phyloP scores from a whole-genome alignment of 2,113 vertebrate genomes.

The Passer montanus region DNA sequence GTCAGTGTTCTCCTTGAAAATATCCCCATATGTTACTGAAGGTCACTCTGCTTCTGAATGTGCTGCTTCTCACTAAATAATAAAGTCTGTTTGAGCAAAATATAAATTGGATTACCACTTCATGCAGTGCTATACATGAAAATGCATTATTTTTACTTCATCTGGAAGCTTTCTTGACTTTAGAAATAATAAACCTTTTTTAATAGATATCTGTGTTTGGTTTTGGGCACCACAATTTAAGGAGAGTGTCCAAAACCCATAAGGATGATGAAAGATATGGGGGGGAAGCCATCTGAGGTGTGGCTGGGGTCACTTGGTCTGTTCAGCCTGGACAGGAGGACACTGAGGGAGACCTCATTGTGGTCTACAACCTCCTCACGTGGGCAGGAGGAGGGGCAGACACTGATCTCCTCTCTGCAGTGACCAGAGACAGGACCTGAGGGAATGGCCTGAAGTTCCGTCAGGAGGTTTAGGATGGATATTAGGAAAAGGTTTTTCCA shows the following conservation, averaged over 20 bases:
- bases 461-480: neutral
- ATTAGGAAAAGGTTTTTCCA: neutral
- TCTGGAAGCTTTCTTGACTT: neutral
- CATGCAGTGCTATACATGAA: neutral
- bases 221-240: neutral
- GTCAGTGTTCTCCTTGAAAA: neutral
- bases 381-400: neutral
- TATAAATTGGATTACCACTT: neutral
- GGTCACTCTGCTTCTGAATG: neutral
- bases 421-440: neutral
- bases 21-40: neutral
- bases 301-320: neutral
- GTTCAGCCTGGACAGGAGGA: neutral
- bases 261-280: neutral
- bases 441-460: neutral
- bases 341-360: neutral
- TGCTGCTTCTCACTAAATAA: neutral
- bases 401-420: neutral
- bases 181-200: neutral
- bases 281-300: neutral
- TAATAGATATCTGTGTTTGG: neutral
- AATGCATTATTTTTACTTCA: neutral
- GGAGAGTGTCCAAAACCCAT: neutral
- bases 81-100: neutral
- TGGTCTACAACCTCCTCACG: neutral